These are phyloP conservation scores for Tipula lateralis DNA, from an alignment of 2,888 invertebrate genomes.

Conservation along the genomic window DNA sequence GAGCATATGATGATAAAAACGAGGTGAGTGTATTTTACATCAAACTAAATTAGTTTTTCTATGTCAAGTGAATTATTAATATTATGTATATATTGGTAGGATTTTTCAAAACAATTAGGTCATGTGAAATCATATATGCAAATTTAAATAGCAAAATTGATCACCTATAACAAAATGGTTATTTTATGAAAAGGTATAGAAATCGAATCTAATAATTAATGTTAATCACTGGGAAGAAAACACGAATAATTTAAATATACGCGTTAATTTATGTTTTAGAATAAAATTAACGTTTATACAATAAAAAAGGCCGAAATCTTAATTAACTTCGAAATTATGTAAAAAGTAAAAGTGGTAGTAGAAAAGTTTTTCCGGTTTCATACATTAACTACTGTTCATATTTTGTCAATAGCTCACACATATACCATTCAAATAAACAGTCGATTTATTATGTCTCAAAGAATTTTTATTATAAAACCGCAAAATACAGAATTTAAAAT, in stretches of 20 bases:
- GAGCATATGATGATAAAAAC: background rate
- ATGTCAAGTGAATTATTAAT: constrained; percentile 6
- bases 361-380: background rate
- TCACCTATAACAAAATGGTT: background rate
- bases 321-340: background rate
- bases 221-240: background rate
- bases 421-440: background rate
- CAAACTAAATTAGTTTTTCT: background rate
- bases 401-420: background rate
- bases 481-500: background rate
- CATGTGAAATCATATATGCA: background rate
- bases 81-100: background rate
- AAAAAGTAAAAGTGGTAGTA: background rate
- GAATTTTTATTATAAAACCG: background rate
- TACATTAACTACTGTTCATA: background rate
- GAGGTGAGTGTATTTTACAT: background rate
- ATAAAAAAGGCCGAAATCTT: background rate
- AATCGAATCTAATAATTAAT: background rate
- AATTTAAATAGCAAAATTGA: background rate
- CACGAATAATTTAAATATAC: background rate
- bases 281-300: background rate
- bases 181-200: background rate
- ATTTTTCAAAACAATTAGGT: background rate
- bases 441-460: background rate
- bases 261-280: no score